Base-by-base conservation (phyloP, 2,888 invertebrate genomes). In the Tolmerus cingulatus region DNA sequence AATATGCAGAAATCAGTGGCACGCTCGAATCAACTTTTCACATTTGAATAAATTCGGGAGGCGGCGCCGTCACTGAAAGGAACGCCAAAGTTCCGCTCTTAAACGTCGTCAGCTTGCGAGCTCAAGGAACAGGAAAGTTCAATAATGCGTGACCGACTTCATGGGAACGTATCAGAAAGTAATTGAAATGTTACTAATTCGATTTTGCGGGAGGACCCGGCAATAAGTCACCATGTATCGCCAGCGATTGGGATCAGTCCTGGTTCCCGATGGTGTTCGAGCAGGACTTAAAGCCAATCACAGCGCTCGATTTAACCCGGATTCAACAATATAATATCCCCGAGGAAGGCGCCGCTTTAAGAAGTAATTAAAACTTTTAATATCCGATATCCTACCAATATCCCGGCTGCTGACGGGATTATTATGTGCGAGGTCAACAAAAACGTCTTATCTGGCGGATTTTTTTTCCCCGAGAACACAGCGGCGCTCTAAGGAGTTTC, bases 21-120 rank as follows among this genome's bases (percentile, higher is more conserved):
- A 81, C 51, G 81, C 81, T 81, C 81, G 81, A 81, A 81, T 81
- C 81, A 81, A 81, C 81, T 55, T 55, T 81, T 81, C 55, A 81
- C 81, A 81, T 81, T 81, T 81, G 81, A 81, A 81, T 81, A 81
- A 81, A 81, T 81, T 81, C 34, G 14, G 1, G 43, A 51, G 23
- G 37, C 57, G 12, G 37, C 76, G 76, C 7, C 37, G 19, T 43
- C 12, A 16, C 51, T 27, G n/a, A 76, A 81, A 34, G 34, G 81
- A 46, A 81, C 27, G 34, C 12, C 27, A 40, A 43, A 78, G 40
- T 23, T 37, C 37, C 43, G 78, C 23, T 78, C 78, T 12, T 78
- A 37, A n/a, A 40, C 19, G 43, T 43, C 40, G 43, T 46, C 43
- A 51, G 37, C 30, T 30, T 81, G 55, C 14, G 81, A 19, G 81